These are phyloP conservation scores for Hiodon tergisus DNA, from an alignment of 2,113 vertebrate species.

Conservation along the genomic window DNA sequence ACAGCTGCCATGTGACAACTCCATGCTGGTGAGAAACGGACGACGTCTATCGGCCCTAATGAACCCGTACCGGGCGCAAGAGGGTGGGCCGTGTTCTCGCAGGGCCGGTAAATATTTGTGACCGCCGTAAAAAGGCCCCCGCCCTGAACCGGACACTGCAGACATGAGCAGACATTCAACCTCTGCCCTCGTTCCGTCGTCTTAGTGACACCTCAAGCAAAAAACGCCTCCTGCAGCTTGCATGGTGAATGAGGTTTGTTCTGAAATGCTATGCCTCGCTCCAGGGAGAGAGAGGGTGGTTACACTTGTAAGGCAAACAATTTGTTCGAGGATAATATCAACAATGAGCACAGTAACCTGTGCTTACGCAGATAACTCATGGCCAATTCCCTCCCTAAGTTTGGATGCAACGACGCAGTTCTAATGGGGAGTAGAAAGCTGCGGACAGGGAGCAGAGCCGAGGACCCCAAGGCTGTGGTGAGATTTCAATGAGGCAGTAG, in stretches of 20 bases:
- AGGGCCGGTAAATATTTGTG: neutral
- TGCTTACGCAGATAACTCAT: constrained; percentile 12
- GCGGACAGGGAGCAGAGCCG: constrained; percentile 1
- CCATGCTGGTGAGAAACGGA: neutral
- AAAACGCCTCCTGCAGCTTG: neutral
- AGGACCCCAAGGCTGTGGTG: constrained; percentile 8
- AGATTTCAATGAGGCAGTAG: constrained; percentile 4
- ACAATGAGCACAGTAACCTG: constrained; percentile 12
- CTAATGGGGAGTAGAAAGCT: constrained; percentile 16
- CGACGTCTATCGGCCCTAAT: neutral
- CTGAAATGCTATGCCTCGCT: neutral
- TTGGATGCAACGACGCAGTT: constrained; percentile 11
- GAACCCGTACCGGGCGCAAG: neutral
- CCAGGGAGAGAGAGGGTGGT: neutral
- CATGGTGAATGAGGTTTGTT: neutral
- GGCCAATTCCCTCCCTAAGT: constrained; percentile 7
- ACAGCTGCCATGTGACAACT: neutral
- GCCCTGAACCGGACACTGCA: neutral
- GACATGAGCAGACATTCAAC: neutral
- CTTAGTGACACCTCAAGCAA: neutral
- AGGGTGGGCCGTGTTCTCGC: neutral
- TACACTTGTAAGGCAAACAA: neutral
- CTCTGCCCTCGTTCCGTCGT: neutral
- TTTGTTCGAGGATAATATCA: neutral
- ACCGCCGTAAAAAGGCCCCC: neutral